Percentiles rank a stretch among this genome's conserved stretches.
Conservation (phyloP, 1,140 invertebrate species). For the Liolophura sinensis region DNA sequence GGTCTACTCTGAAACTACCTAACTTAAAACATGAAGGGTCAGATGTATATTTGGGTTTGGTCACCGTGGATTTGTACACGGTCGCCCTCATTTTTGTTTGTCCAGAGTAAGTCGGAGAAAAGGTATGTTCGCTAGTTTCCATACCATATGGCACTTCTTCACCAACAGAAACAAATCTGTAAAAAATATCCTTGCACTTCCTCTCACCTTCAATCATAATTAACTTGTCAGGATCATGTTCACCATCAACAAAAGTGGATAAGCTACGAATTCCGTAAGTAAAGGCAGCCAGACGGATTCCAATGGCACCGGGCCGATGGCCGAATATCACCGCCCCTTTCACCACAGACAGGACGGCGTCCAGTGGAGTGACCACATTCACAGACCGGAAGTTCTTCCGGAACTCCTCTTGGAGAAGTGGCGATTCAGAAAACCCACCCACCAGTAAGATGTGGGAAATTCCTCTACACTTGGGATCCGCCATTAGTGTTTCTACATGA, state of each 20-base stretch:
- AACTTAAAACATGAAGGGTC: conserved; percentile 20
- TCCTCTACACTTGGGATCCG: conserved; percentile 10
- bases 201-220: too few relatives aligned
- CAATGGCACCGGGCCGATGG: conserved; percentile 22
- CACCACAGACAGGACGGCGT: conserved; percentile 23
- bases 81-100: conserved; percentile 17
- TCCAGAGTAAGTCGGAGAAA: conserved; percentile 9
- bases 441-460: conserved; percentile 25
- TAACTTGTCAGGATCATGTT: neutral
- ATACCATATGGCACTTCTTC: too few relatives aligned
- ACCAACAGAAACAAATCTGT: too few relatives aligned
- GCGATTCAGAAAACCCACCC: conserved; percentile 27
- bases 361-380: conserved; percentile 22
- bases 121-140: conserved; percentile 8
- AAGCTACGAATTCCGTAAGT: conserved; percentile 25
- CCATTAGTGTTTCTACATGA: conserved; percentile 20
- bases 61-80: conserved; percentile 17
- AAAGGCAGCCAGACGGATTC: conserved; percentile 18
- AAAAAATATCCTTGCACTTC: too few relatives aligned
- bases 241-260: conserved; percentile 10
- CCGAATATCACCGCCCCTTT: conserved; percentile 35
- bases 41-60: conserved; percentile 19
- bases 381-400: conserved; percentile 10
- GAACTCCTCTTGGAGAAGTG: conserved; percentile 16
- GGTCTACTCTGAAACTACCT: conserved; percentile 19